Conservation (phyloP, 2,888 invertebrate genomes). For the Scaeva pyrastri region DNA sequence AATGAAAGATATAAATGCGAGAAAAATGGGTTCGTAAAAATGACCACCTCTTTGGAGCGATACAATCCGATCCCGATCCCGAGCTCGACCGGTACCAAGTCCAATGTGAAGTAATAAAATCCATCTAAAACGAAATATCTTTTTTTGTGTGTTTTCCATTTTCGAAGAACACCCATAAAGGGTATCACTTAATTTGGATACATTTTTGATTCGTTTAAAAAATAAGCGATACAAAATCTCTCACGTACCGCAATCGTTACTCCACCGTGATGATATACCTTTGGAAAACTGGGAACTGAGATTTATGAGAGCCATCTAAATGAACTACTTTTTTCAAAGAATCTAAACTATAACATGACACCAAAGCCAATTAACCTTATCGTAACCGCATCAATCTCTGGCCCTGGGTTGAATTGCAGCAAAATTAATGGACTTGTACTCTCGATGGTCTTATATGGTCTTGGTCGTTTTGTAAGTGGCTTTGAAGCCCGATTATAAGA, state of each 20-base stretch:
- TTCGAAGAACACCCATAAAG: slow-evolving; percentile 68
- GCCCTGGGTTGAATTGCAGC: slow-evolving; percentile 17
- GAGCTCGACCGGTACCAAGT: too few species aligned
- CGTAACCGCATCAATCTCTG: slow-evolving; percentile 63
- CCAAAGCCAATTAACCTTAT: slow-evolving; percentile 71
- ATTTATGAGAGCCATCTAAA: slow-evolving; percentile 51
- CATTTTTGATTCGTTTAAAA: slow-evolving; percentile 34
- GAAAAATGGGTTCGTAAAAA: slow-evolving; percentile 34
- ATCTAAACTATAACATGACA: slow-evolving; percentile 69
- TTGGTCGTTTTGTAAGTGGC: neutral
- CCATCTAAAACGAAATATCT: slow-evolving; percentile 6
- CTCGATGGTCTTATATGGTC: neutral
- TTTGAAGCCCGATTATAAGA: slow-evolving; percentile 27
- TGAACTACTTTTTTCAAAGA: slow-evolving; percentile 65
- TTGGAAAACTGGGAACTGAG: slow-evolving; percentile 15
- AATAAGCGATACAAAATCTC: slow-evolving; percentile 27
- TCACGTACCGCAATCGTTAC: slow-evolving; percentile 38
- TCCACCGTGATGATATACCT: neutral
- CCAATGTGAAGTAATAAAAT: slow-evolving; percentile 69
- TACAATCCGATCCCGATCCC: too few species aligned
- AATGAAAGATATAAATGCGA: slow-evolving; percentile 43
- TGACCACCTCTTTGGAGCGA: slow-evolving; percentile 19
- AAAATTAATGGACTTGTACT: slow-evolving; percentile 47
- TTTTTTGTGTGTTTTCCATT: neutral
- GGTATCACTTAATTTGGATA: slow-evolving; percentile 43